A percentile compares a stretch with the other conserved stretches of the same genome.
phyloP scores from a whole-genome alignment of 2,888 invertebrate genomes.

The Rotaria sp. region DNA sequence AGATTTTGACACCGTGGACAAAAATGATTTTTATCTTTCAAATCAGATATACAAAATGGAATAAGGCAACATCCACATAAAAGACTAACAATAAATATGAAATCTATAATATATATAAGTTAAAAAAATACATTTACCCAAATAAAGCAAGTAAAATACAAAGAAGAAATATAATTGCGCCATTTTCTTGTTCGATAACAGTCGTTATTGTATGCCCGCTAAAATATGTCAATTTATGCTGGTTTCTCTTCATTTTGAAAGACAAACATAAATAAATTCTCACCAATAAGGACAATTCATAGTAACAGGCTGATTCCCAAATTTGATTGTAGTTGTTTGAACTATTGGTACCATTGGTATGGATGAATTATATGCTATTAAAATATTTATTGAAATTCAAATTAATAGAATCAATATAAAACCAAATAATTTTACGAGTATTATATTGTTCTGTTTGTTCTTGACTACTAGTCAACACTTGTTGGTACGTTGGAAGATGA shows the following conservation, averaged over 20 bases:
- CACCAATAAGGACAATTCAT: neutral
- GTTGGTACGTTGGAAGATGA: neutral
- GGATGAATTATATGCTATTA: neutral
- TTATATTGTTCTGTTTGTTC: neutral
- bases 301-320: neutral
- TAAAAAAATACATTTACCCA: neutral
- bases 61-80: no score
- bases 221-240: neutral
- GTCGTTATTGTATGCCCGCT: neutral
- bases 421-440: neutral
- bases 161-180: neutral
- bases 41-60: no score
- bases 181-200: neutral
- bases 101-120: no score
- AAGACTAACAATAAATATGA: no score
- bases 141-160: neutral
- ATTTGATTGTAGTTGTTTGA: neutral
- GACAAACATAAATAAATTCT: neutral
- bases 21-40: no score
- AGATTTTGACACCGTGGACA: no score
- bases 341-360: neutral
- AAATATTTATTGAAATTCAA: neutral
- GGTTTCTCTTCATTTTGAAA: neutral
- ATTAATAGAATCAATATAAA: no score
- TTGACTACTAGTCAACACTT: neutral